Percentiles rank a stretch among this genome's conserved stretches.
Conservation (phyloP, 2,888 invertebrate species). For the Mellilla xanthometata region DNA sequence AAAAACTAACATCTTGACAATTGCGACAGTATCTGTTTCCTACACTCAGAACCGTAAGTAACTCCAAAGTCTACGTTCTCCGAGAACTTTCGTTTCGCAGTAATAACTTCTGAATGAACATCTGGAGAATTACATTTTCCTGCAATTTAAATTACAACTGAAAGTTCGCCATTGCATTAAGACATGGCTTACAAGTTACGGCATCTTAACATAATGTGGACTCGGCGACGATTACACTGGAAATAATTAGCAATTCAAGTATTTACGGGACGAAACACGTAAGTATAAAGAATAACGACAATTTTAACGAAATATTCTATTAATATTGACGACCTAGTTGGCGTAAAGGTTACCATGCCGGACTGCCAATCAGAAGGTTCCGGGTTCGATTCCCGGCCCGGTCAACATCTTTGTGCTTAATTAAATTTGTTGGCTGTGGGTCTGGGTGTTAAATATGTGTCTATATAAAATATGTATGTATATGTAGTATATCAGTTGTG, state of each 20-base stretch:
- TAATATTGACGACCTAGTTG: too few relatives aligned
- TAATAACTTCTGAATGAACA: constrained; percentile 30
- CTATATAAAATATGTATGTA: too few relatives aligned
- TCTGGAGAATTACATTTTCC: constrained; percentile 31
- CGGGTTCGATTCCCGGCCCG: too few relatives aligned
- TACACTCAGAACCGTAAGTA: constrained; percentile 3
- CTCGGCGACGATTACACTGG: not conserved
- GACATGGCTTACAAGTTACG: constrained; percentile 24
- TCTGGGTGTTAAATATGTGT: too few relatives aligned
- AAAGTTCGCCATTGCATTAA: constrained; percentile 33
- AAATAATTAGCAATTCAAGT: not conserved
- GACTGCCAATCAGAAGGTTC: too few relatives aligned
- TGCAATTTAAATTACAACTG: constrained; percentile 32
- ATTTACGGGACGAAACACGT: constrained; percentile 1
- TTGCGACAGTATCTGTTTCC: too few relatives aligned
- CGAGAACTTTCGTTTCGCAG: constrained; percentile 26
- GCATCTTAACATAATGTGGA: constrained; percentile 21
- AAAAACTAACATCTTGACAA: too few relatives aligned
- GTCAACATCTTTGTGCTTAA: too few relatives aligned
- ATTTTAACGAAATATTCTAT: too few relatives aligned
- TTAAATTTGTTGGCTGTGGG: too few relatives aligned
- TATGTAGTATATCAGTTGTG: too few relatives aligned
- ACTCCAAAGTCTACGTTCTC: constrained; percentile 8
- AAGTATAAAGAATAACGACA: not conserved
- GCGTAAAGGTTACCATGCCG: too few relatives aligned